Conservation (phyloP, 2,113 vertebrate species). For the Boulengeromyrus knoepffleri region DNA sequence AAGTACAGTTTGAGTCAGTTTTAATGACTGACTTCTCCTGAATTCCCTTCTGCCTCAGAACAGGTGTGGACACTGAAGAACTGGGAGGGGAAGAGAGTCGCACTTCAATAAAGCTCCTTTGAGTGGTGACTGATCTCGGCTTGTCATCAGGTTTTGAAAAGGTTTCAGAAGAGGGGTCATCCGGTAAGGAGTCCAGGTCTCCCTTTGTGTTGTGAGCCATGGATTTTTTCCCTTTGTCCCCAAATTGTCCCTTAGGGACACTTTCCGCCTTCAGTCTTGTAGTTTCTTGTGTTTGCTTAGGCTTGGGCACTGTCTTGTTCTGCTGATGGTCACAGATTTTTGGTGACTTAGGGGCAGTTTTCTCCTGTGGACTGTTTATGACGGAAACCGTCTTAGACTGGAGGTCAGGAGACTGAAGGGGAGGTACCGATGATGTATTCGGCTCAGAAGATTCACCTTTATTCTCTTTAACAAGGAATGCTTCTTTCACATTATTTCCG, state of each 20-base stretch:
- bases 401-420: conserved; percentile 51
- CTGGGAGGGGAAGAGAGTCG: conserved; percentile 52
- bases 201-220: conserved; percentile 28
- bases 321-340: conserved; percentile 15
- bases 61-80: conserved; percentile 42
- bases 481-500: conserved; percentile 56
- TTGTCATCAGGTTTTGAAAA: conserved; percentile 39
- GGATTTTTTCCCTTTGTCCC: conserved; percentile 31
- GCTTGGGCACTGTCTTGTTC: conserved; percentile 26
- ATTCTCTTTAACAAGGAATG: conserved; percentile 18
- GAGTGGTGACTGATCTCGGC: conserved; percentile 51
- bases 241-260: conserved; percentile 28
- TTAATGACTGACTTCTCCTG: conserved; percentile 3
- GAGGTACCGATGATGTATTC: conserved; percentile 52
- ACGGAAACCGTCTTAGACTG: conserved; percentile 42
- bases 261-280: conserved; percentile 13
- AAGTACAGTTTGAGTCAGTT: conserved; percentile 16
- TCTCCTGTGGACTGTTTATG: conserved; percentile 37
- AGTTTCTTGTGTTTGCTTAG: not conserved
- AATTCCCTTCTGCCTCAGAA: conserved; percentile 26
- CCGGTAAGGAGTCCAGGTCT: not conserved
- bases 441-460: conserved; percentile 45
- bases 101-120: conserved; percentile 67
- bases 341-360: not conserved
- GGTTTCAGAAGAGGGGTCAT: conserved; percentile 2